A percentile compares a stretch with the other conserved stretches of the same genome.
Conservation (phyloP, 2,797 vertebrate species). For the Hippocampus kuda region DNA sequence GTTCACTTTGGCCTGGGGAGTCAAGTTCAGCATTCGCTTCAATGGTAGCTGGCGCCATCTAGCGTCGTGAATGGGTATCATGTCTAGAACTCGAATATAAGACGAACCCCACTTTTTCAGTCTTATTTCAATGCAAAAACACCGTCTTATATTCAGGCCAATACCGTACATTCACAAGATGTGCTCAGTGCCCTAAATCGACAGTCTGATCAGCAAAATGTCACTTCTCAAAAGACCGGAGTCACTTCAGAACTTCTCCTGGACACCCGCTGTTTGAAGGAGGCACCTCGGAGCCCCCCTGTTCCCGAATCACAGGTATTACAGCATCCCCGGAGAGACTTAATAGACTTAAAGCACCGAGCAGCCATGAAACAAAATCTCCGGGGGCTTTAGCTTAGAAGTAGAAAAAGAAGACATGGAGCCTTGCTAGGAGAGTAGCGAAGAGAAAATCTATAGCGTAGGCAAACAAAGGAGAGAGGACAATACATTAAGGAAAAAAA, state of each 20-base stretch:
- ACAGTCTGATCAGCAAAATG: background rate
- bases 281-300: slow-evolving; percentile 47
- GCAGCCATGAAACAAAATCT: slow-evolving; percentile 9
- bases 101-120: too few relatives aligned
- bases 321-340: slow-evolving; percentile 52
- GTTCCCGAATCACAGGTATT: slow-evolving; percentile 41
- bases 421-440: slow-evolving; percentile 59
- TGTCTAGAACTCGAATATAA: too few relatives aligned
- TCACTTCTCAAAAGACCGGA: background rate
- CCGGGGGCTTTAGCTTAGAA: slow-evolving; percentile 4
- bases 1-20: too few relatives aligned
- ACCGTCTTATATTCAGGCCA: too few relatives aligned
- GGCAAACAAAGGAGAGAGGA: slow-evolving; percentile 49
- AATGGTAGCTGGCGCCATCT: too few relatives aligned
- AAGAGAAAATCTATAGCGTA: slow-evolving; percentile 52
- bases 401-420: slow-evolving; percentile 42
- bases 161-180: background rate
- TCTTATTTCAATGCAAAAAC: too few relatives aligned
- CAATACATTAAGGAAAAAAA: slow-evolving; percentile 54
- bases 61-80: too few relatives aligned
- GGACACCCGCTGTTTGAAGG: slow-evolving; percentile 45
- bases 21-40: too few relatives aligned
- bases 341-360: slow-evolving; percentile 33
- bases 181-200: background rate
- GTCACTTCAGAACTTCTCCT: background rate